Evolutionary conservation across 2,113 vertebrate species (phyloP).

Genomic region (Noturus placidus): DNA sequence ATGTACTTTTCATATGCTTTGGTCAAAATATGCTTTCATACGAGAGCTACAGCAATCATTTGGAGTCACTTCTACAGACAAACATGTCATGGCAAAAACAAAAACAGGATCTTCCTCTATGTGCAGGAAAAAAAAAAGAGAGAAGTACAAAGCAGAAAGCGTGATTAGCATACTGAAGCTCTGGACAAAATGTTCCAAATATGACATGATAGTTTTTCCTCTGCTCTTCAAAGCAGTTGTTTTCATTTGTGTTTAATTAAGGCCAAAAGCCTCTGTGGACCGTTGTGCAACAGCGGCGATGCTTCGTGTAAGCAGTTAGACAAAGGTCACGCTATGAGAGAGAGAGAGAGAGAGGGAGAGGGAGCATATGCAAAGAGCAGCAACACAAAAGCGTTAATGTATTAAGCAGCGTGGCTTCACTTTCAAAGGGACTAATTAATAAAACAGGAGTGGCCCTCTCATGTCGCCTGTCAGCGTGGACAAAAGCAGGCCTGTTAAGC

Average conservation of each 20-base stretch:
- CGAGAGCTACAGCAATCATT: slow-evolving; percentile 14
- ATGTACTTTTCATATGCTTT: slow-evolving; percentile 30
- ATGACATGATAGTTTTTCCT: slow-evolving; percentile 40
- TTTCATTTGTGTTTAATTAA: slow-evolving; percentile 54
- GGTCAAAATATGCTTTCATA: slow-evolving; percentile 47
- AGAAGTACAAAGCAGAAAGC: slow-evolving; percentile 25
- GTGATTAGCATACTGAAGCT: slow-evolving; percentile 31
- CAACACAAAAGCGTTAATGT: slow-evolving; percentile 52
- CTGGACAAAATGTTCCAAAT: slow-evolving; percentile 33
- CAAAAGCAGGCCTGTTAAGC: slow-evolving; percentile 58
- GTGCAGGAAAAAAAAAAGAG: background rate
- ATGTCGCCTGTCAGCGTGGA: slow-evolving; percentile 54
- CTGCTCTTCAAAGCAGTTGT: slow-evolving; percentile 41
- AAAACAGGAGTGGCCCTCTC: slow-evolving; percentile 51
- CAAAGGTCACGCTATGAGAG: slow-evolving; percentile 55
- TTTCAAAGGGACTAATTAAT: slow-evolving; percentile 62
- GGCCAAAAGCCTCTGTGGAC: slow-evolving; percentile 40
- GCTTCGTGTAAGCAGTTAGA: slow-evolving; percentile 45
- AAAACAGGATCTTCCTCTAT: slow-evolving; percentile 25
- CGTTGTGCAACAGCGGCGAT: slow-evolving; percentile 32
- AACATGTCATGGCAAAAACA: slow-evolving; percentile 44
- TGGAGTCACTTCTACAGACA: slow-evolving; percentile 31
- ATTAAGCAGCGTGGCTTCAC: slow-evolving; percentile 52
- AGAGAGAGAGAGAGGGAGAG: slow-evolving; percentile 16
- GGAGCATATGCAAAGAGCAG: slow-evolving; percentile 39